Evolutionary conservation across 1,140 invertebrate species (phyloP), one percentile per base, ranked within the genome.

Genomic region (Pseudomyrmex cubaensis): DNA sequence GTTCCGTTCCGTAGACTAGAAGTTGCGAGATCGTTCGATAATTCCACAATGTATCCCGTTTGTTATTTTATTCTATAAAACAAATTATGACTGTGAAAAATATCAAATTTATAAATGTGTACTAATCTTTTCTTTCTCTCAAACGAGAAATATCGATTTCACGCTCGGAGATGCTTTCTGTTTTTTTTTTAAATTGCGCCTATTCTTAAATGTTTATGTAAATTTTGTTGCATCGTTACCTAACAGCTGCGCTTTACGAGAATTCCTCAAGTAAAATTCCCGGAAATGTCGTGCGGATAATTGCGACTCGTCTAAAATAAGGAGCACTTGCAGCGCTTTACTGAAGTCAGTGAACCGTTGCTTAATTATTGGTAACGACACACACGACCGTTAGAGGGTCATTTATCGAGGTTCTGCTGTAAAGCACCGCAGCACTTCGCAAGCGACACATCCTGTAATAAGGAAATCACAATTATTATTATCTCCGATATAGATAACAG

Each of bases 361-460:
- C 46, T 75, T 75, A 75, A 75, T 75, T 75, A 63, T 75, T 46
- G 22, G 46, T 63, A 75, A 75, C 46, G 73, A 75, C 52, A 17
- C n/a, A 35, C 17, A 62, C 8, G 48, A 63, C 73, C 73, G 73
- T 75, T 75, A 70, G 15, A 75, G 59, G 59, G 48, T 62, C 59
- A 75, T 54, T n/a, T 52, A 59, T 63, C n/a, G n/a, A 15, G 25
- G 12, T 15, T 52, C 15, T 50, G 15, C 59, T 50, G 1, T 8
- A 52, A 52, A 63, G 35, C 50, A 63, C 22, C n/a, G 46, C 35
- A 48, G 2, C 5, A 75, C 15, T 63, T 56, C 20, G 1, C 61
- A 75, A 75, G 12, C 12, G 59, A 15, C 12, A 75, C 10, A 35
- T 52, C 44, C 22, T 62, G 12, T 35, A 50, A 5, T 17, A 75